Conservation (phyloP, 2,888 invertebrate genomes). For the Drosophila mimica region DNA sequence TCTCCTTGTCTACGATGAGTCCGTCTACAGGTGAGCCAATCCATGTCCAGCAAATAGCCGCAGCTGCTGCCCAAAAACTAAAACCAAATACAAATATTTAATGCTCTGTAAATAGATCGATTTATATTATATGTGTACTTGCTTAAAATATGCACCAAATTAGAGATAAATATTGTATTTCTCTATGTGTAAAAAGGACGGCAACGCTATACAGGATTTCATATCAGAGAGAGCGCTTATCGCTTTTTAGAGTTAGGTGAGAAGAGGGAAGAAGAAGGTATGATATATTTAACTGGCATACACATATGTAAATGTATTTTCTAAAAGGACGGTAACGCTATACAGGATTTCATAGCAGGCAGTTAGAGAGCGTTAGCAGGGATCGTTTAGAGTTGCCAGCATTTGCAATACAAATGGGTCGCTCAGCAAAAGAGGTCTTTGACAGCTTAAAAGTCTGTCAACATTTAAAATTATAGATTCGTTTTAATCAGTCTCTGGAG, state of each 20-base stretch:
- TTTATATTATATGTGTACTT: background rate
- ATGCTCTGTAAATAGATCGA: background rate
- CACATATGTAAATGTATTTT: no score
- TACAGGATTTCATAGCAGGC: background rate
- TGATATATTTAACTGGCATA: background rate
- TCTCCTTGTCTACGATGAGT: conserved; percentile 93
- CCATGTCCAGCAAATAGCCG: background rate
- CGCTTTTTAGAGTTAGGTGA: background rate
- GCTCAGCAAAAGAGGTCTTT: background rate
- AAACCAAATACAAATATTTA: background rate
- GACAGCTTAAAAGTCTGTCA: background rate
- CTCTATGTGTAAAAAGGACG: background rate
- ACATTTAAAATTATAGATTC: background rate
- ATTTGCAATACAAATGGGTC: background rate
- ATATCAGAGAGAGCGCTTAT: background rate
- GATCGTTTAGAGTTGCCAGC: background rate
- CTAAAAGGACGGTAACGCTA: background rate
- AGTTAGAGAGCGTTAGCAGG: background rate
- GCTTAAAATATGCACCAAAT: background rate
- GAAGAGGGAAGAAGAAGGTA: background rate
- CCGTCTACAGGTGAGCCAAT: conserved; percentile 92
- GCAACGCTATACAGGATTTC: background rate
- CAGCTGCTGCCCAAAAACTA: background rate
- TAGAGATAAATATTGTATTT: background rate
- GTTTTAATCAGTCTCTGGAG: background rate